Base-by-base conservation (phyloP, 1,140 invertebrate genomes). In the Monomorium pharaonis region DNA sequence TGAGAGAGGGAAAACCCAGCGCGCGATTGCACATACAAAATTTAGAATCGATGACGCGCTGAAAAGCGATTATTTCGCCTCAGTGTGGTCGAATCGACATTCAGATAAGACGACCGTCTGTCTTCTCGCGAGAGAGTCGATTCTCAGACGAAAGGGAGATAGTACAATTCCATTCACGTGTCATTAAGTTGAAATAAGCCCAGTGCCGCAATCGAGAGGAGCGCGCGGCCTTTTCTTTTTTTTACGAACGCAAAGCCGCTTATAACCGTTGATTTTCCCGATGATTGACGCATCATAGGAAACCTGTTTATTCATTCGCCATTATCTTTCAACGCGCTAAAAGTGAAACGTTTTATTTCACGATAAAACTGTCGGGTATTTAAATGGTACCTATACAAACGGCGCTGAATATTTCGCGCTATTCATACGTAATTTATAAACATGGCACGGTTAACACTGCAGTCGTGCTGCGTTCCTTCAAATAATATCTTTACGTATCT, bases 261-360 rank as follows among this genome's bases (percentile, higher is more conserved):
- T 77, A 51, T 63, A 85, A 21, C 44, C 16, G 33, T 27, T 70
- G 27, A 72, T 47, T 47, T n/a, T 51, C 33, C 16, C 51, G 63
- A 42, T 9, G 37, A 47, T 18, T 69, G 56, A 81, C 33, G 30
- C 14, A 56, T 37, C 14, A 21, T 42, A 54, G 58, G 65, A 42
- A 88, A 89, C 76, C 70, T 76, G 83, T 88, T 89, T 88, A 60
- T 87, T 37, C 81, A 70, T 88, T 85, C 75, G 14, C n/a, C 75
- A 67, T 80, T 81, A 88, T 88, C n/a, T 69, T 70, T 49, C 72
- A 54, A 88, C 56, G 47, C 27, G 27, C 69, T 63, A 56, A 85
- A 85, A 85, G 75, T 70, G 88, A 85, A 85, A 88, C 81, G 37
- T 16, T 33, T 62, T 14, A 51, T 54, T 56, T 69, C 51, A 37